Conservation (phyloP, 2,888 invertebrate species). For the Shargacucullia verbasci region DNA sequence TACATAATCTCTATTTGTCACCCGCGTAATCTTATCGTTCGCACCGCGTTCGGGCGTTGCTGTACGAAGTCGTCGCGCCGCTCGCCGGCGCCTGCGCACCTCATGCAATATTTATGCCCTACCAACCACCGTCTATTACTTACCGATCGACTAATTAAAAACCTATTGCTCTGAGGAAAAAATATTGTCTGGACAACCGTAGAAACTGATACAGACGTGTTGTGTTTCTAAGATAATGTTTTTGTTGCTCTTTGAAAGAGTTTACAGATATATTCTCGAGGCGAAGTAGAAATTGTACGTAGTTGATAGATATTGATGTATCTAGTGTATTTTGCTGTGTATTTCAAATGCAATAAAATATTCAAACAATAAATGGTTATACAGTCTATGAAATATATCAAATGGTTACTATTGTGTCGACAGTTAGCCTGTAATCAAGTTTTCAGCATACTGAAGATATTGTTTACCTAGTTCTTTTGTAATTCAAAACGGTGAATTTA, state of each 20-base stretch:
- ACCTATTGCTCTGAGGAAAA: constrained; percentile 65
- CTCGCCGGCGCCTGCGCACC: constrained; percentile 77
- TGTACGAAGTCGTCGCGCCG: constrained; percentile 44
- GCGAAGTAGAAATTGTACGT: constrained; percentile 35
- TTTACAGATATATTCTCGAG: constrained; percentile 24
- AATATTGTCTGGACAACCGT: constrained; percentile 57
- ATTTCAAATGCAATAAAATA: too few relatives aligned
- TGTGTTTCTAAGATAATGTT: constrained; percentile 35
- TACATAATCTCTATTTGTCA: constrained; percentile 27
- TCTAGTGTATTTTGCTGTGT: too few relatives aligned
- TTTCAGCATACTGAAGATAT: not conserved
- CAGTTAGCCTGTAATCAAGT: not conserved
- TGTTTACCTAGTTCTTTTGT: constrained; percentile 1
- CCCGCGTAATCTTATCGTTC: constrained; percentile 51
- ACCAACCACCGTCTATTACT: constrained; percentile 67
- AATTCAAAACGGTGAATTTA: not conserved
- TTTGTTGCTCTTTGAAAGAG: constrained; percentile 32
- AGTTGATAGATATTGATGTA: too few relatives aligned
- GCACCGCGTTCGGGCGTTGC: constrained; percentile 45
- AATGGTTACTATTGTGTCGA: not conserved
- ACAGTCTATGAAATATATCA: not conserved
- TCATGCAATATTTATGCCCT: constrained; percentile 82
- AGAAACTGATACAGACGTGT: constrained; percentile 52
- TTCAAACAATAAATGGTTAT: too few relatives aligned
- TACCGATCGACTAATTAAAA: constrained; percentile 69